Evolutionary conservation across 2,113 vertebrate species (phyloP).

Genomic region (Dendropsophus ebraccatus): DNA sequence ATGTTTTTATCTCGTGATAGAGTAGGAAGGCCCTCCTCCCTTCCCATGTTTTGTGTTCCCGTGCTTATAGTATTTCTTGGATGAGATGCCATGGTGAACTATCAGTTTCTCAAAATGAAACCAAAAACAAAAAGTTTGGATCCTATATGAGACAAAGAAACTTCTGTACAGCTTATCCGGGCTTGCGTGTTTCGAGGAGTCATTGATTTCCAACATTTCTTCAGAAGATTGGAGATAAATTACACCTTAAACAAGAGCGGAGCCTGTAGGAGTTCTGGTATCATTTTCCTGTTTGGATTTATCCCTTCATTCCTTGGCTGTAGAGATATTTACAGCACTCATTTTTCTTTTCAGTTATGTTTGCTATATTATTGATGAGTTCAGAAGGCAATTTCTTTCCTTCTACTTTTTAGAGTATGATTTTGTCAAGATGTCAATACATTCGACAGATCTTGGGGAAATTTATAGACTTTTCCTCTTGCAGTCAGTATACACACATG

Average conservation of each 20-base stretch:
- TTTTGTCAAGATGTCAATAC: conserved; percentile 37
- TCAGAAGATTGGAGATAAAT: conserved; percentile 42
- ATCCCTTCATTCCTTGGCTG: conserved; percentile 46
- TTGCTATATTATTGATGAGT: conserved; percentile 48
- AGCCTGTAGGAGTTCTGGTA: conserved; percentile 43
- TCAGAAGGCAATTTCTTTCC: conserved; percentile 40
- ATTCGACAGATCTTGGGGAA: conserved; percentile 10
- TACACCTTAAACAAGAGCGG: conserved; percentile 25
- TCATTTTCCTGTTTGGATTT: conserved; percentile 48
- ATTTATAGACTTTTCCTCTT: conserved; percentile 28
- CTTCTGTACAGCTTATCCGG: neutral
- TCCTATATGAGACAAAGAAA: neutral
- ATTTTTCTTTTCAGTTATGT: conserved; percentile 48
- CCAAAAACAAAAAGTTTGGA: conserved; percentile 5
- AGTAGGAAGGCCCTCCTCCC: no score
- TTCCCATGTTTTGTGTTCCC: neutral
- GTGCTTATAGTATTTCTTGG: neutral
- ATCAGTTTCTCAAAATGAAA: neutral
- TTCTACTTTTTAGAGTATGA: conserved; percentile 18
- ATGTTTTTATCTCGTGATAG: no score
- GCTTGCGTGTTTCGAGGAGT: conserved; percentile 17
- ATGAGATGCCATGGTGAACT: neutral
- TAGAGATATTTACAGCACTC: conserved; percentile 36
- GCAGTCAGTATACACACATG: neutral
- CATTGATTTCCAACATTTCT: conserved; percentile 54